A percentile compares a stretch with the other conserved stretches of the same genome.
Conservation (phyloP, 2,888 invertebrate genomes). For the Agrochola circellaris region DNA sequence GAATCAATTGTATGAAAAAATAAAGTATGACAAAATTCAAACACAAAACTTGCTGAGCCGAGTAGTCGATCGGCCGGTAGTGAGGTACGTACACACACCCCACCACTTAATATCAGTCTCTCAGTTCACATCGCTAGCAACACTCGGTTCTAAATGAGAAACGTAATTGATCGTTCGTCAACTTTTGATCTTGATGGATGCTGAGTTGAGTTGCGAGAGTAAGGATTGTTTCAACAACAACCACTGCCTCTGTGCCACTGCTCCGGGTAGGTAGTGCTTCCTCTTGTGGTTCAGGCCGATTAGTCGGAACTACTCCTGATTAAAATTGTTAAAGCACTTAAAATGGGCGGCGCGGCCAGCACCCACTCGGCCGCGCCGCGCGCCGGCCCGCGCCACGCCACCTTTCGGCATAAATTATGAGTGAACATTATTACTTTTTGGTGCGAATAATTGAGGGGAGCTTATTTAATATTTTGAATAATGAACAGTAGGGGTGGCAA, state of each 20-base stretch:
- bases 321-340: constrained; percentile 20
- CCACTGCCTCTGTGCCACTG: not conserved
- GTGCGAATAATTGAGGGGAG: constrained; percentile 37
- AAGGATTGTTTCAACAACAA: no score
- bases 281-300: not conserved
- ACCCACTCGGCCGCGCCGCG: not conserved
- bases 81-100: no score
- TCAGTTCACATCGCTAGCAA: no score
- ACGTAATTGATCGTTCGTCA: no score
- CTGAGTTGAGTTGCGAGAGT: no score
- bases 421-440: constrained; percentile 39
- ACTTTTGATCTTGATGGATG: no score
- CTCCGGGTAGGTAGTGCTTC: not conserved
- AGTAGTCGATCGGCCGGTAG: no score
- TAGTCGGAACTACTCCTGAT: not conserved
- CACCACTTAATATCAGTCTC: no score
- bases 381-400: not conserved
- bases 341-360: not conserved
- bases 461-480: constrained; percentile 33
- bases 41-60: not conserved
- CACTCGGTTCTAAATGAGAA: no score
- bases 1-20: not conserved
- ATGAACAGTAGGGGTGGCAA: constrained; percentile 27
- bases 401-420: constrained; percentile 26
- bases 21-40: not conserved